Percentiles rank a stretch among this genome's conserved stretches.
Evolutionary conservation across 2,797 vertebrate species (phyloP).

Genomic region (Columba guinea): DNA sequence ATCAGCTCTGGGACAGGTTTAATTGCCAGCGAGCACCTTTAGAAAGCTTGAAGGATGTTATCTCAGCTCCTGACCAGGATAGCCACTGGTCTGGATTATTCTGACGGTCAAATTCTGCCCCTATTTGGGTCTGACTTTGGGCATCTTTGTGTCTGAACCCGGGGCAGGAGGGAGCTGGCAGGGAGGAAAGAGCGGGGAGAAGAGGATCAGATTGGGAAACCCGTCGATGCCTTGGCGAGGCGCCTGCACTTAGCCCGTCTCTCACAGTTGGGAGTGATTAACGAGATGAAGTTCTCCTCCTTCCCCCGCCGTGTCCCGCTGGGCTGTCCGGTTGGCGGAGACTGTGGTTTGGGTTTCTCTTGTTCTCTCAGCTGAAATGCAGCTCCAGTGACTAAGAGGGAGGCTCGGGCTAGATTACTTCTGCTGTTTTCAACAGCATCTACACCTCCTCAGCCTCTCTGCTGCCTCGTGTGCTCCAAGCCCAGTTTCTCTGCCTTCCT

Average conservation of each 20-base stretch:
- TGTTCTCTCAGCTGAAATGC: background rate
- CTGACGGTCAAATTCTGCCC: background rate
- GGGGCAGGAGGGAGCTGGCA: background rate
- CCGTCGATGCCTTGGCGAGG: fast-evolving
- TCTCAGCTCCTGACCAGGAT: background rate
- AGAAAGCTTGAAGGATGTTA: background rate
- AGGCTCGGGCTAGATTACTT: background rate
- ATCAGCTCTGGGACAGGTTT: background rate
- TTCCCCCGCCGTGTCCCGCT: fast-evolving
- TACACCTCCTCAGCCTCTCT: background rate
- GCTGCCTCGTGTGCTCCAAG: background rate
- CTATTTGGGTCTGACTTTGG: background rate
- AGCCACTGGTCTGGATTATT: background rate
- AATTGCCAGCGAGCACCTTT: background rate
- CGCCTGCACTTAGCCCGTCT: background rate
- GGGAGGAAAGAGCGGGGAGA: background rate
- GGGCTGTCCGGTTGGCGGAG: background rate
- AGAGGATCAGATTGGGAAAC: background rate
- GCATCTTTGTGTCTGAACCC: fast-evolving
- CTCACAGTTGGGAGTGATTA: background rate
- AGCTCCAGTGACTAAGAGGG: background rate
- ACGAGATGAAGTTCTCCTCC: background rate
- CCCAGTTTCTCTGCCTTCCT: background rate
- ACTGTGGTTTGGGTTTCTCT: background rate
- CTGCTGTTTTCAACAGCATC: background rate